Evolutionary conservation across 2,113 vertebrate genomes (phyloP).

Genomic region (Candoia aspera): DNA sequence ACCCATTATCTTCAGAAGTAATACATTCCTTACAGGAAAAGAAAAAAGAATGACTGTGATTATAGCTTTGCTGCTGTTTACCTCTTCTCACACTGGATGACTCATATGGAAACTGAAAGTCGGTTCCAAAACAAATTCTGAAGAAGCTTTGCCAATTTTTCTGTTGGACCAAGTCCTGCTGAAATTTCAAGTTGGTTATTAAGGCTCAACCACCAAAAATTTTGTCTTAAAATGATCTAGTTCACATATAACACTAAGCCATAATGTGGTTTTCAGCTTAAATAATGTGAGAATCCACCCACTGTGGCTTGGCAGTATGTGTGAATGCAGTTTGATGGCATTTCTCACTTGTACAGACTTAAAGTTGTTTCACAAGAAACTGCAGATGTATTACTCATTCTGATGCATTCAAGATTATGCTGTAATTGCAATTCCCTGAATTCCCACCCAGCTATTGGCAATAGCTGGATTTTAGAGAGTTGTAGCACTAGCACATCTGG

Average conservation of each 20-base stretch:
- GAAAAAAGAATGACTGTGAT: neutral
- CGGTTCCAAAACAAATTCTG: neutral
- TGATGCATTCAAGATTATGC: neutral
- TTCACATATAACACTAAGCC: neutral
- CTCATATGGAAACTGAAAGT: neutral
- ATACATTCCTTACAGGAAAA: neutral
- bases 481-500: neutral
- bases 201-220: neutral
- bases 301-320: neutral
- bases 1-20: neutral
- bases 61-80: neutral
- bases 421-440: neutral
- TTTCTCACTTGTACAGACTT: neutral
- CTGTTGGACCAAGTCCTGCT: neutral
- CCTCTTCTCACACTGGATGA: neutral
- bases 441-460: neutral
- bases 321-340: neutral
- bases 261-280: neutral
- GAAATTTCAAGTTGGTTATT: neutral
- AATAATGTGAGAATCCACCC: neutral
- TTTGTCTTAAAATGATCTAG: neutral
- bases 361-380: neutral
- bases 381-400: neutral
- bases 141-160: neutral
- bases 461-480: neutral